These are phyloP conservation scores for Poecilia gillii DNA, from an alignment of 2,797 vertebrate species.

Conservation along the genomic window DNA sequence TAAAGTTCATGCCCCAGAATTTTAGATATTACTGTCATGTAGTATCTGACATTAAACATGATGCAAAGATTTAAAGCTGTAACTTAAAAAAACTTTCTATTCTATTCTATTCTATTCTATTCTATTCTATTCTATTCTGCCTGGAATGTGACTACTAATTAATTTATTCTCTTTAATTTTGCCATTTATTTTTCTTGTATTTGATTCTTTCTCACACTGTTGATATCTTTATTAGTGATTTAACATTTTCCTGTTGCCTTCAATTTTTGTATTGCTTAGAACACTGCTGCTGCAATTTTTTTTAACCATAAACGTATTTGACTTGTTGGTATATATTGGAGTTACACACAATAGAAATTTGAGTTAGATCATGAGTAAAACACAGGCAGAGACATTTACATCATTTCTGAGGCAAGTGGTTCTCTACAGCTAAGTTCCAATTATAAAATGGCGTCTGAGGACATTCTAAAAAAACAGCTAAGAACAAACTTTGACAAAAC, in stretches of 20 bases:
- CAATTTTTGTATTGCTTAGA: not conserved
- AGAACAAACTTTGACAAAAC: not conserved
- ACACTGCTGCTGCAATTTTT: not conserved
- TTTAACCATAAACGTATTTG: not conserved
- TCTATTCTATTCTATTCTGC: no score
- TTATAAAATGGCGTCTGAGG: not conserved
- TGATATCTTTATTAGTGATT: not conserved
- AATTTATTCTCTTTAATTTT: not conserved
- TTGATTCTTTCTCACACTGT: not conserved
- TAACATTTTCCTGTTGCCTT: not conserved
- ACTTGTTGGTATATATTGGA: slow-evolving; percentile 8
- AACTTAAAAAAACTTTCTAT: not conserved
- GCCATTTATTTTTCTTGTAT: not conserved
- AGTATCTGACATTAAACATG: not conserved
- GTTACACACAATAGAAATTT: not conserved
- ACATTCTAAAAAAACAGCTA: not conserved
- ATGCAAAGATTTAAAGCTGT: not conserved
- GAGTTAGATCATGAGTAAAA: not conserved
- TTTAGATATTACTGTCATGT: not conserved
- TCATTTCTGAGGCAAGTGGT: not conserved
- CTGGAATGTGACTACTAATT: not conserved
- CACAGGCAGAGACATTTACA: not conserved
- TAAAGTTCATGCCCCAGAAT: not conserved
- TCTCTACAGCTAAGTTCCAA: not conserved
- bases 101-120: no score